Base-by-base conservation (phyloP, 2,888 invertebrate genomes). In the Hydropsyche betteni region DNA sequence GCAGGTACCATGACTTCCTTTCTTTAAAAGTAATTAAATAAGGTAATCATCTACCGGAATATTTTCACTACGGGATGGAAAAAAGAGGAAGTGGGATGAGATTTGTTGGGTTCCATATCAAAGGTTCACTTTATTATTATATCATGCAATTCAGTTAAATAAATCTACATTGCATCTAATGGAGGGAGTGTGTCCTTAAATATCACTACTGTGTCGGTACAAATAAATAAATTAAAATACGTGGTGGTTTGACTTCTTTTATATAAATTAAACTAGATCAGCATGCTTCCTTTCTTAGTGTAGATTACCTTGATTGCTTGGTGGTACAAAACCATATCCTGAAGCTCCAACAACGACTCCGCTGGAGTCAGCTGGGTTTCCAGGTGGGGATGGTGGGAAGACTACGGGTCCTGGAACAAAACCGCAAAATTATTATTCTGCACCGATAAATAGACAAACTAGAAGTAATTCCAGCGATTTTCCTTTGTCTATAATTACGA, bases 301-400 rank as follows among this genome's bases (percentile, higher is more conserved):
- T 34, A 51, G 70, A 58, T 89, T 90, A 91, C 91, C 90, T 90
- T 87, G 87, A 80, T 88, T 84, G 85, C 89, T 89, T 81, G 94
- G 93, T 79, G 94, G 94, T 78, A 94, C 94, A 84, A 95, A 95
- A 80, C 95, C 95, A 83, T 90, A 95, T 80, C 94, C 94, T 69
- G 94, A 94, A 76, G 94, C 94, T 76, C 95, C 94, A 44, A 92
- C 91, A 75, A 94, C 88, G 52, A 95, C 94, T 16, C 94, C 94
- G 83, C 94, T 94, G 80, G 92, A 91, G 84, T 92, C 91, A 79
- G 90, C 87, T 61, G 92, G 89, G 80, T 92, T 91, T 78, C 91
- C 90, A 80, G 89, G 85, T 7, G 92, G 92, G 34, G 90, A 89
- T 76, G 90, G 90, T 52, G 93, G 93, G 87, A 94, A 95, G 71